Evolutionary conservation across 1,140 invertebrate species (phyloP), one percentile per base, ranked within the genome.

Genomic region (Melanaphis sacchari): DNA sequence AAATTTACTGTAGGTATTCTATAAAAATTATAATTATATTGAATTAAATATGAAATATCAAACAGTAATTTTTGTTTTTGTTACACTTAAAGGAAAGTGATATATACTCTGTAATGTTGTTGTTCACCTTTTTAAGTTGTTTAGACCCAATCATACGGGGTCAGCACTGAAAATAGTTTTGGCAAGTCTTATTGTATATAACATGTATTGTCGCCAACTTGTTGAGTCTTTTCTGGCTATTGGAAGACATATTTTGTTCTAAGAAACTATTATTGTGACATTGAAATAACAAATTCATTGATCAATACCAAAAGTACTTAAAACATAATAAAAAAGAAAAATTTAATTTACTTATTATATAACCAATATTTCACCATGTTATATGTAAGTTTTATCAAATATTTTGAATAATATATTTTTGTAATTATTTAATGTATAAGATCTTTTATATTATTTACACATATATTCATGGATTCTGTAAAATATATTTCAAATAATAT

Each of bases 11-110:
- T 46, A 46, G 43, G 18, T 9, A 59, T 59, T 59, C 26, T 9
- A 59, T 59, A 59, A 4, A 31, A 26, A 15, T 59, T 4, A 59
- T 59, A 76, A 76, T n/a, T 5, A 76, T 76, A 18, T 76, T 76
- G 4, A 0, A 18, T n/a, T 76, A 15, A 76, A 76, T n/a, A 76
- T n/a, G n/a, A 15, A 66, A n/a, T 66, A n/a, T 5, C 31, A 76
- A 76, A 76, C 3, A 18, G 5, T 76, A 76, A n/a, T n/a, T 66
- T 76, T n/a, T n/a, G 31, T n/a, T 98, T 94, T 96, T 95, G 87
- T 97, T 96, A 36, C 21, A 82, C 21, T 38, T 82, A 82, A 91
- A 76, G 5, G 54, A 82, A 91, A 91, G 43, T 91, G n/a, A 46
- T 91, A 81, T 92, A 84, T 82, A 40, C 18, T 15, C 43, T 46